phyloP scores from a whole-genome alignment of 2,888 invertebrate species.

The Hydriomena furcata region DNA sequence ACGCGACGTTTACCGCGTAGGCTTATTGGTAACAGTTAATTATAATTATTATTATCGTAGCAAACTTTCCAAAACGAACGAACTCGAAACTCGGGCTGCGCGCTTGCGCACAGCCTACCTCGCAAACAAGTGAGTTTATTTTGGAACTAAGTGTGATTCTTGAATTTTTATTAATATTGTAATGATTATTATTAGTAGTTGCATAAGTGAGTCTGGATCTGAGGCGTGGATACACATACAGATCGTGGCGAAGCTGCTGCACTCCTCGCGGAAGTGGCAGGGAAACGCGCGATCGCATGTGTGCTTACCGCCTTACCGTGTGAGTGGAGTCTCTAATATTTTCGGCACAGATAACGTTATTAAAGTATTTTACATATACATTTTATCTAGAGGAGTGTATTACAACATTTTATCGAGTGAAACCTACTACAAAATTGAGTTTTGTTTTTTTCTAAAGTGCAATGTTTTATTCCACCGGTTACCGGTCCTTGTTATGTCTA shows the following conservation, averaged over 20 bases:
- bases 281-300: constrained; percentile 49
- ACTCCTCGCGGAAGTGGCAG: constrained; percentile 9
- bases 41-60: constrained; percentile 83
- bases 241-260: constrained; percentile 34
- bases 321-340: constrained; percentile 81
- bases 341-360: constrained; percentile 80
- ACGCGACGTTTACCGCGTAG: constrained; percentile 78
- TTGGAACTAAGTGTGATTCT: constrained; percentile 90
- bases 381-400: constrained; percentile 82
- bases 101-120: constrained; percentile 86
- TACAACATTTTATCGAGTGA: constrained; percentile 82
- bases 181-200: constrained; percentile 83
- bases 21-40: constrained; percentile 82
- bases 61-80: constrained; percentile 85
- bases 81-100: constrained; percentile 85
- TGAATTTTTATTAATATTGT: constrained; percentile 85
- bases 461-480: constrained; percentile 82
- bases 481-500: constrained; percentile 79
- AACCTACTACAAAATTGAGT: constrained; percentile 84
- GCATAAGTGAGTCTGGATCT: constrained; percentile 74
- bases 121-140: constrained; percentile 90
- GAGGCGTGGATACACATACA: constrained; percentile 64
- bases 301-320: constrained; percentile 68
- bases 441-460: constrained; percentile 81
- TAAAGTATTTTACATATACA: constrained; percentile 83